Evolutionary conservation across 2,797 vertebrate species (phyloP).

Genomic region (Gymnopithys bicolor): DNA sequence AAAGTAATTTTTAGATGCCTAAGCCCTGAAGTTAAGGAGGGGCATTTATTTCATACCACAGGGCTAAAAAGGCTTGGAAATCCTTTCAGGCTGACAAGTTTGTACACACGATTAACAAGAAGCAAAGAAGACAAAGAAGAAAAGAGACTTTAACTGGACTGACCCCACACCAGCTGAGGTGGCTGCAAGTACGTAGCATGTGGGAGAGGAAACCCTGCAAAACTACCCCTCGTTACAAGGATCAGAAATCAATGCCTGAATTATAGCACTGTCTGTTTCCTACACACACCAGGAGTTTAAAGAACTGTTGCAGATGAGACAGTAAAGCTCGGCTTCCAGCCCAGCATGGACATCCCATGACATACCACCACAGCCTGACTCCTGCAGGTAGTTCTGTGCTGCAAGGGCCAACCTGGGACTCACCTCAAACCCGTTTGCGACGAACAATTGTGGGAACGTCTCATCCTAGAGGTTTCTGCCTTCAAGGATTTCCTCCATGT

Average conservation of each 20-base stretch:
- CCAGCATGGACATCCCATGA: fast-evolving
- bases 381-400: neutral
- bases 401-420: neutral
- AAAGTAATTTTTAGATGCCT: neutral
- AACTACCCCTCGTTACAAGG: neutral
- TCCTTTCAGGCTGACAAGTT: neutral
- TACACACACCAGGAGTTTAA: neutral
- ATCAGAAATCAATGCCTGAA: neutral
- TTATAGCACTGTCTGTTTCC: neutral
- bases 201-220: fast-evolving
- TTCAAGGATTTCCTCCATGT: conserved; percentile 19
- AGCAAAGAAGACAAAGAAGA: neutral
- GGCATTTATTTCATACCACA: neutral
- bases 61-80: conserved; percentile 1
- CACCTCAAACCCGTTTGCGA: fast-evolving
- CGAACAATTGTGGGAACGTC: neutral
- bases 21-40: conserved; percentile 15
- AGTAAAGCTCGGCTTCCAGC: neutral
- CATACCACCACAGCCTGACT: neutral
- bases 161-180: neutral
- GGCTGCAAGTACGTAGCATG: neutral
- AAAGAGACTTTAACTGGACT: neutral
- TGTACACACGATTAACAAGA: neutral
- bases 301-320: neutral
- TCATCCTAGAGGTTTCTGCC: conserved; percentile 9